Base-by-base conservation (phyloP, 2,888 invertebrate genomes). In the Myopa testacea region DNA sequence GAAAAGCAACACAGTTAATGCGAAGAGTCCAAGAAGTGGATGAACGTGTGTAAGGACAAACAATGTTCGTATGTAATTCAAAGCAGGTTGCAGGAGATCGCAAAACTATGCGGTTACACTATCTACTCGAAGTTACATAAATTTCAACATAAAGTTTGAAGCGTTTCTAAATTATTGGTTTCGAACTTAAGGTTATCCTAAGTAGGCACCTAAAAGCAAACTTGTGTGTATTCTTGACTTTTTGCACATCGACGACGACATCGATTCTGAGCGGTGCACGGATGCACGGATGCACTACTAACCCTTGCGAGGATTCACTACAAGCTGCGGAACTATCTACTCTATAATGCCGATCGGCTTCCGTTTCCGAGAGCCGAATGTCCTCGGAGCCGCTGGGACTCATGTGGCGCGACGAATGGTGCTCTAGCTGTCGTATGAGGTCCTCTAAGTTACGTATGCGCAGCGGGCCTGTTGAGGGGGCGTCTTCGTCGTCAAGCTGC, bases 321-420 rank as follows among this genome's bases (percentile, higher is more conserved):
- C 92, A 93, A 86, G 92, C 92, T 84, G 90, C 91, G 81, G 93
- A 93, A 84, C 94, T 91, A 91, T 96, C 96, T 90, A 95, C 92
- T 90, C 95, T 92, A 90, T 95, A 96, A 90, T 95, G 95, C 77
- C 96, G 92, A 88, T 97, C 96, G 75, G 94, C 94, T 88, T 97
- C 97, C 74, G 95, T 94, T 90, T 97, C 97, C 77, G 96, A 96
- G 90, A 92, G 91, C 83, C 91, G 89, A 86, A 96, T 95, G 86
- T 97, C 97, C 88, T 96, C 96, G 26, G 96, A 96, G 80, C 96
- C 96, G 83, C 95, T 95, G 73, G 96, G 96, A 87, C 96, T 96
- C 94, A 96, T 95, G 90, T 96, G 95, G 37, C 95, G 91, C 80
- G 93, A 92, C 83, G 96, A 94, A 89, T 96, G 96, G 88, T 96